These are phyloP conservation scores for Hapalemur alaotrensis DNA, from an alignment of 2,797 vertebrate species.

Conservation along the genomic window DNA sequence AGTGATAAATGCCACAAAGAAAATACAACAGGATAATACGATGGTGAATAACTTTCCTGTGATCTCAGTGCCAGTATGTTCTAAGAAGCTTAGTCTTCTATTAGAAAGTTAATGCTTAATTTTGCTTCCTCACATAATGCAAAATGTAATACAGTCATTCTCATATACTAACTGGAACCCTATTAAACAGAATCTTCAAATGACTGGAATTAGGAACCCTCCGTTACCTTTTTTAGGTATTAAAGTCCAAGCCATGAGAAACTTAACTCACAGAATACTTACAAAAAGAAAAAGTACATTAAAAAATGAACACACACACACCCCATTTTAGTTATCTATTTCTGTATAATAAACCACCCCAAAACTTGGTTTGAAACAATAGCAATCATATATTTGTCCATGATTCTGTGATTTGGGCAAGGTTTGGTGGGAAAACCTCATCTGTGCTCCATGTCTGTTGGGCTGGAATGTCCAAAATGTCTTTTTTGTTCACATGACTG, in stretches of 20 bases:
- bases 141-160: neutral
- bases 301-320: neutral
- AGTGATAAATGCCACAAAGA: neutral
- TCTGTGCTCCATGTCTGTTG: neutral
- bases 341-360: neutral
- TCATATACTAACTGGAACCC: neutral
- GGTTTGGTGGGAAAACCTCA: neutral
- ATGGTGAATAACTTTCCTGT: neutral
- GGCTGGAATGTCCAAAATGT: neutral
- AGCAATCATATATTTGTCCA: neutral
- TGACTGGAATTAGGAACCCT: neutral
- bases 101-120: neutral
- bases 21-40: neutral
- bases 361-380: neutral
- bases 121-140: neutral
- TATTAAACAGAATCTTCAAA: neutral
- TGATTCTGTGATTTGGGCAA: neutral
- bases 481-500: neutral
- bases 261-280: neutral
- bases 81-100: neutral
- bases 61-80: neutral
- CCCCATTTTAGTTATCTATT: neutral
- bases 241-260: neutral
- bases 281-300: neutral
- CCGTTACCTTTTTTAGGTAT: neutral